Percentiles rank a stretch among this genome's conserved stretches.
Conservation (phyloP, 2,113 vertebrate genomes). For the Patagioenas fasciata region DNA sequence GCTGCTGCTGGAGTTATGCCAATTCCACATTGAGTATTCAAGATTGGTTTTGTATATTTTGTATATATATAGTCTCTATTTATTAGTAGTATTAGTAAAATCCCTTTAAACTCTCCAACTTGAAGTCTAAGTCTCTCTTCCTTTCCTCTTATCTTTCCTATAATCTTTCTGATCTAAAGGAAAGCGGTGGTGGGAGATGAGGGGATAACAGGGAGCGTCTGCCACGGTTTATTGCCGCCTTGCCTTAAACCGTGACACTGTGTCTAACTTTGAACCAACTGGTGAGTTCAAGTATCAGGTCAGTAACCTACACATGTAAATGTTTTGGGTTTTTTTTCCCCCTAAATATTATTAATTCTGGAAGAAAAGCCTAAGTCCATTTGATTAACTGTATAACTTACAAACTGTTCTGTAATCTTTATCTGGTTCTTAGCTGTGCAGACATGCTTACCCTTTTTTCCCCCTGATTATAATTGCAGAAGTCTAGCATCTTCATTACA, state of each 20-base stretch:
- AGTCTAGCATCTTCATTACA: neutral
- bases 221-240: too few relatives aligned
- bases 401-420: neutral
- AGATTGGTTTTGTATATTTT: too few relatives aligned
- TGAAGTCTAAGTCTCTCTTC: too few relatives aligned
- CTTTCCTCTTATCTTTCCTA: too few relatives aligned
- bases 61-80: too few relatives aligned
- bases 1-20: too few relatives aligned
- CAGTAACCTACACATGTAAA: neutral
- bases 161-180: too few relatives aligned
- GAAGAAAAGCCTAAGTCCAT: neutral
- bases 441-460: fast-evolving
- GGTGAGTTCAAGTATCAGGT: neutral
- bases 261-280: neutral
- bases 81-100: too few relatives aligned
- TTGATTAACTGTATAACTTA: neutral
- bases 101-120: too few relatives aligned
- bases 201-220: too few relatives aligned
- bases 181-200: too few relatives aligned
- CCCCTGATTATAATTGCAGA: neutral
- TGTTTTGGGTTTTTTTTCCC: fast-evolving
- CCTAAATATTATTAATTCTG: neutral
- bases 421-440: neutral
- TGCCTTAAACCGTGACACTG: neutral
- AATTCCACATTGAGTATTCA: too few relatives aligned